A percentile compares a stretch with the other conserved stretches of the same genome.
Evolutionary conservation across 2,113 vertebrate species (phyloP).

Genomic region (Vireo altiloquus): DNA sequence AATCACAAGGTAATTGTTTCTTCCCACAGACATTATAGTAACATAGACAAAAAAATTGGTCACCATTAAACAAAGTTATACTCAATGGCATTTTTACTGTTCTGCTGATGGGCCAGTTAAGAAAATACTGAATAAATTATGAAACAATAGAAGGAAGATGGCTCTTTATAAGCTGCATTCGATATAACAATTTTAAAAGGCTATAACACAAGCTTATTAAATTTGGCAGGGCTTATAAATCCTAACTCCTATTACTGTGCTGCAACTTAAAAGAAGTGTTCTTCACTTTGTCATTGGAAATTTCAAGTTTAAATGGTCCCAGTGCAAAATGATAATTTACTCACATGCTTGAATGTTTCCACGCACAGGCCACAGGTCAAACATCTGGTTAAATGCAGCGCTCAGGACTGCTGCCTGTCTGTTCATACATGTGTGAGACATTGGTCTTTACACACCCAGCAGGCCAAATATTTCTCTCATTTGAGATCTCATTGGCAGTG

Average conservation of each 20-base stretch:
- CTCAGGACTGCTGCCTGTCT: neutral
- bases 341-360: neutral
- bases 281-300: constrained; percentile 13
- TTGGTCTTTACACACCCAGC: neutral
- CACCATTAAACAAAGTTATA: constrained; percentile 62
- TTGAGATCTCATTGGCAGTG: neutral
- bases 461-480: neutral
- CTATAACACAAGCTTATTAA: constrained; percentile 57
- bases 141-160: constrained; percentile 30
- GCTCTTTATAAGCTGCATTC: constrained; percentile 30
- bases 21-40: constrained; percentile 48
- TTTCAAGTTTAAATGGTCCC: constrained; percentile 12
- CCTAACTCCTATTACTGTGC: constrained; percentile 15
- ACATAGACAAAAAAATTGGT: constrained; percentile 47
- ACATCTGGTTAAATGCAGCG: neutral
- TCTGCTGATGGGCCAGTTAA: constrained; percentile 49
- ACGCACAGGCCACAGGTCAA: neutral
- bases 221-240: constrained; percentile 61
- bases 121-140: constrained; percentile 67
- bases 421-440: neutral
- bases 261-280: constrained; percentile 5
- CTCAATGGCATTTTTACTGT: constrained; percentile 57
- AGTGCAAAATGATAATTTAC: neutral
- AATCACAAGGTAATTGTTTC: constrained; percentile 57
- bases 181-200: constrained; percentile 59